A percentile compares a stretch with the other conserved stretches of the same genome.
phyloP scores from a whole-genome alignment of 2,888 invertebrate genomes.

The Hermodice carunculata region DNA sequence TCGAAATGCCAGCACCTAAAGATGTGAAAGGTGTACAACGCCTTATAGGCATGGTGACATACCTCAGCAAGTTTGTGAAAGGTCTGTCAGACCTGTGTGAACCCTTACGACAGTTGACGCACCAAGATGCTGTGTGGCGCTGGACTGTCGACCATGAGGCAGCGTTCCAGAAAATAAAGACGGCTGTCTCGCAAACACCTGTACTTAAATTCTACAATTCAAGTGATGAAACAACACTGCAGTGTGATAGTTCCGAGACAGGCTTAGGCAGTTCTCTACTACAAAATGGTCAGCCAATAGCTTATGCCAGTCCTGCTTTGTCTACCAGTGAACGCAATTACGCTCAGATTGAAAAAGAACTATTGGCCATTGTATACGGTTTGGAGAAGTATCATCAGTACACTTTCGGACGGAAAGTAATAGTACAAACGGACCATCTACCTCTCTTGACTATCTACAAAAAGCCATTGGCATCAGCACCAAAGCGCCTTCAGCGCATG shows the following conservation, averaged over 20 bases:
- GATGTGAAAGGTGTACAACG: slow-evolving; percentile 21
- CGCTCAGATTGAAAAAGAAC: slow-evolving; percentile 28
- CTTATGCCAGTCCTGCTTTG: slow-evolving; percentile 20
- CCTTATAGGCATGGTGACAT: slow-evolving; percentile 34
- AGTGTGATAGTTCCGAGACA: slow-evolving; percentile 15
- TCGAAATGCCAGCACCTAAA: slow-evolving; percentile 20
- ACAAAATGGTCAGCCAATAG: slow-evolving; percentile 20
- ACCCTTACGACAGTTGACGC: slow-evolving; percentile 23
- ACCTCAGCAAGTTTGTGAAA: slow-evolving; percentile 28
- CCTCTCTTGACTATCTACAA: slow-evolving; percentile 15
- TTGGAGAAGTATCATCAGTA: slow-evolving; percentile 22
- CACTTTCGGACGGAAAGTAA: slow-evolving; percentile 18
- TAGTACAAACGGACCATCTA: slow-evolving; percentile 24
- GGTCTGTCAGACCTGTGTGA: slow-evolving; percentile 20
- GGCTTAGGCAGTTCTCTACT: slow-evolving; percentile 19
- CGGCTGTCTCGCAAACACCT: slow-evolving; percentile 4
- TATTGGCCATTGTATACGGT: slow-evolving; percentile 18
- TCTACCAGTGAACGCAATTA: slow-evolving; percentile 18
- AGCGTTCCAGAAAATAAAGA: slow-evolving; percentile 27
- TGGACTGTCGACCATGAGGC: slow-evolving; percentile 25
- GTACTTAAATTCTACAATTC: slow-evolving; percentile 22
- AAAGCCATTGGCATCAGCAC: slow-evolving; percentile 13
- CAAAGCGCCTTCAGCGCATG: slow-evolving; percentile 26
- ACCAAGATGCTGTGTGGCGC: slow-evolving; percentile 27
- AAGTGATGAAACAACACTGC: slow-evolving; percentile 1